A percentile compares a stretch with the other conserved stretches of the same genome.
phyloP scores from a whole-genome alignment of 2,888 invertebrate genomes.

The Eupithecia dodoneata region DNA sequence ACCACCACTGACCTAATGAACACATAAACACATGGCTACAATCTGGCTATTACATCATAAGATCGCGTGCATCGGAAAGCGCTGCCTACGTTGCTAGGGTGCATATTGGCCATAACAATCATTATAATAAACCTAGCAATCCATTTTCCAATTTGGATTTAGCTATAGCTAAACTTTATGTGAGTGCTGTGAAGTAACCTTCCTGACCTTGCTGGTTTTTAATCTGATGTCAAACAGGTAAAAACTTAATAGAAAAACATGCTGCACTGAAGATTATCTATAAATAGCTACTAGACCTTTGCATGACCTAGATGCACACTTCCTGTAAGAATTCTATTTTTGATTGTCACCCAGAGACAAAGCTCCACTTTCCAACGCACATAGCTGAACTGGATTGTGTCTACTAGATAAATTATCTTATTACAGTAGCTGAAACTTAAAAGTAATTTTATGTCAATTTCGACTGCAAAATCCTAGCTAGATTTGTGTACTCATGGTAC shows the following conservation, averaged over 20 bases:
- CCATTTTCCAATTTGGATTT: constrained; percentile 44
- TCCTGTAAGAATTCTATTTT: constrained; percentile 73
- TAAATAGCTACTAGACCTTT: constrained; percentile 68
- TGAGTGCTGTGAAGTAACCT: constrained; percentile 37
- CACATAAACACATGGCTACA: constrained; percentile 76
- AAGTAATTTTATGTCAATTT: neutral
- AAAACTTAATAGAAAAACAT: constrained; percentile 19
- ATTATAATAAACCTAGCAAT: constrained; percentile 46
- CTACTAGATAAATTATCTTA: neutral
- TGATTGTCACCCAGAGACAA: constrained; percentile 67
- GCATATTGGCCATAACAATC: constrained; percentile 62
- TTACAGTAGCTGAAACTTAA: neutral
- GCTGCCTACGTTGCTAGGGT: constrained; percentile 69
- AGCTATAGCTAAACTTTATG: constrained; percentile 43
- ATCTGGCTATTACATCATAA: constrained; percentile 76
- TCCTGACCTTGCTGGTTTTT: constrained; percentile 37
- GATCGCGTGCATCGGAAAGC: constrained; percentile 59
- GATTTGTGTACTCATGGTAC: neutral
- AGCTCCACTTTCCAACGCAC: constrained; percentile 57
- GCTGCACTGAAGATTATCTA: constrained; percentile 43
- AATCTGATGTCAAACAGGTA: constrained; percentile 22
- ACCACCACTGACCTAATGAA: constrained; percentile 78
- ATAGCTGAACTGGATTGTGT: neutral
- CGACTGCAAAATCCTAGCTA: neutral
- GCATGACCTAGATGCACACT: constrained; percentile 70